Percentiles rank a stretch among this genome's conserved stretches.
Conservation (phyloP, 2,888 invertebrate genomes). For the Cataglyphis rosenhaueri region DNA sequence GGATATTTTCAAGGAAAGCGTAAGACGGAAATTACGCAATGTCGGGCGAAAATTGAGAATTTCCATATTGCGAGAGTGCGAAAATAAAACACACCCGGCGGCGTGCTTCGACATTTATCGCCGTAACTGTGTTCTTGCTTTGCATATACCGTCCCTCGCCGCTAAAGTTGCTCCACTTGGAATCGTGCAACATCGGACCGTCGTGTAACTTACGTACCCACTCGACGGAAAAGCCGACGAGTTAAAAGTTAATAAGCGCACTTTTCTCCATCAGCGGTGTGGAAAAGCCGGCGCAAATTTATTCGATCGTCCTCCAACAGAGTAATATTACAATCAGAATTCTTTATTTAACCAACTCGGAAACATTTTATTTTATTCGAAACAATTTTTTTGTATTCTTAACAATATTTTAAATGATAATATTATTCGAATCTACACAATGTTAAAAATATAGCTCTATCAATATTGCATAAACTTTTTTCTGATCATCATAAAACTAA, state of each 20-base stretch:
- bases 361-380: neutral
- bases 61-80: conserved; percentile 50
- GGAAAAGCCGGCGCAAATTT: neutral
- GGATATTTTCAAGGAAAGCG: neutral
- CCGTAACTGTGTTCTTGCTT: conserved; percentile 65
- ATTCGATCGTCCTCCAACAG: neutral
- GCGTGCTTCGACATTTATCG: conserved; percentile 64
- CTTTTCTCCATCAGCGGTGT: neutral
- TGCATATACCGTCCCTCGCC: conserved; percentile 43
- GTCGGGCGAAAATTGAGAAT: conserved; percentile 56
- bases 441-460: neutral
- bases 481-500: neutral
- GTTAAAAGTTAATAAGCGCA: conserved; percentile 42
- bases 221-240: conserved; percentile 13
- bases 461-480: neutral
- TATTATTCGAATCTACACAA: neutral
- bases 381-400: neutral
- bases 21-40: conserved; percentile 52
- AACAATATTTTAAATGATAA: neutral
- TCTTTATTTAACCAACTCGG: neutral
- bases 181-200: conserved; percentile 28
- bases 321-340: neutral
- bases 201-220: conserved; percentile 21
- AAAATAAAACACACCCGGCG: conserved; percentile 67
- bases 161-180: conserved; percentile 43